Conservation (phyloP, 2,113 vertebrate genomes). For the Holacanthus passer region DNA sequence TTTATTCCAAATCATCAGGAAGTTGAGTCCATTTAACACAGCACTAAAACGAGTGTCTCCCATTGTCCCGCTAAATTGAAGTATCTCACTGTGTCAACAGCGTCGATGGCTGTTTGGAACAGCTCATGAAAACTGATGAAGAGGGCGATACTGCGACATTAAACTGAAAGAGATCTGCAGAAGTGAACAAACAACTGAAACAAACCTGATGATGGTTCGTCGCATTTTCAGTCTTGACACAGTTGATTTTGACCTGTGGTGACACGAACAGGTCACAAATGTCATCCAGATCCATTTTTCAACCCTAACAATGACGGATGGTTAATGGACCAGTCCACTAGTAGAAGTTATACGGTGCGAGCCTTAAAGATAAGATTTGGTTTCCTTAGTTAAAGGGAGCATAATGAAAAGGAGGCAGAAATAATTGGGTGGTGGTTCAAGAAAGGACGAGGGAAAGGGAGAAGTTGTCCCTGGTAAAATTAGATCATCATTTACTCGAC, state of each 20-base stretch:
- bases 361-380: neutral
- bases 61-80: neutral
- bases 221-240: neutral
- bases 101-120: neutral
- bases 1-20: neutral
- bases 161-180: neutral
- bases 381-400: neutral
- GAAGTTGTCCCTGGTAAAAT: neutral
- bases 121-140: neutral
- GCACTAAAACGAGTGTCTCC: neutral
- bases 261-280: neutral
- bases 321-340: neutral
- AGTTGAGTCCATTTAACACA: neutral
- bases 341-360: neutral
- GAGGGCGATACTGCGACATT: neutral
- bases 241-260: neutral
- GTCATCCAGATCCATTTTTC: neutral
- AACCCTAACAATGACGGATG: neutral
- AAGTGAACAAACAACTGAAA: neutral
- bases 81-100: neutral
- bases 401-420: neutral
- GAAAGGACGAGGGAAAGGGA: neutral
- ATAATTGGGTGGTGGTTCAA: neutral
- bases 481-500: neutral
- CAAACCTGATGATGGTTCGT: neutral